phyloP scores from a whole-genome alignment of 2,797 vertebrate genomes.

The Artibeus lituratus region DNA sequence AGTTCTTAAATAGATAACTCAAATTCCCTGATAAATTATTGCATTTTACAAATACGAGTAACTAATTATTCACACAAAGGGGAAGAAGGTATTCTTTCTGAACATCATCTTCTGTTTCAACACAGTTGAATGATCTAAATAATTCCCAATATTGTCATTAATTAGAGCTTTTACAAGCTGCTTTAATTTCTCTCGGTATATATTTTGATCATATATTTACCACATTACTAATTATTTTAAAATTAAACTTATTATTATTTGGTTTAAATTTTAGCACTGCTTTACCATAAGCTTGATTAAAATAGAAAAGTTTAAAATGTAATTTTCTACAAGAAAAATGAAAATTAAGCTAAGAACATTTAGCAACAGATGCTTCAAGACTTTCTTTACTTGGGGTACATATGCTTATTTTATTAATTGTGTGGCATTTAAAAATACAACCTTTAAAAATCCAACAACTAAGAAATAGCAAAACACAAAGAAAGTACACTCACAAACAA shows the following conservation, averaged over 20 bases:
- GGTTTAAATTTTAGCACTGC: not conserved
- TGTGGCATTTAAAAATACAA: not conserved
- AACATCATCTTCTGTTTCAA: not conserved
- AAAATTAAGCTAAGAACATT: conserved; percentile 15
- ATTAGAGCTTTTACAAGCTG: conserved; percentile 12
- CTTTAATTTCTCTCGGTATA: not conserved
- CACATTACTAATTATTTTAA: not conserved
- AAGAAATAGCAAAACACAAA: not conserved
- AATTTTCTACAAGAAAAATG: not conserved
- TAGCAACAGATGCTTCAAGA: not conserved
- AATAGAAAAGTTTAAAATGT: not conserved
- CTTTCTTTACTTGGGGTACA: not conserved
- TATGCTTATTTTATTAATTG: not conserved
- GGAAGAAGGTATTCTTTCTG: not conserved
- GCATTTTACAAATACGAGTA: not conserved
- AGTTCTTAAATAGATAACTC: not conserved
- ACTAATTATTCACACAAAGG: not conserved
- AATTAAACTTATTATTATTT: not conserved
- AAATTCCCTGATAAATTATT: not conserved
- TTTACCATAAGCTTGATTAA: not conserved
- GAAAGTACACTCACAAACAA: not conserved
- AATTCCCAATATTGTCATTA: not conserved
- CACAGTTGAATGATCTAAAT: not conserved
- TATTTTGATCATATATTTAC: not conserved
- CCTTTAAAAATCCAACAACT: not conserved